phyloP scores from a whole-genome alignment of 1,140 invertebrate species.

The Zaprionus lachaisei region DNA sequence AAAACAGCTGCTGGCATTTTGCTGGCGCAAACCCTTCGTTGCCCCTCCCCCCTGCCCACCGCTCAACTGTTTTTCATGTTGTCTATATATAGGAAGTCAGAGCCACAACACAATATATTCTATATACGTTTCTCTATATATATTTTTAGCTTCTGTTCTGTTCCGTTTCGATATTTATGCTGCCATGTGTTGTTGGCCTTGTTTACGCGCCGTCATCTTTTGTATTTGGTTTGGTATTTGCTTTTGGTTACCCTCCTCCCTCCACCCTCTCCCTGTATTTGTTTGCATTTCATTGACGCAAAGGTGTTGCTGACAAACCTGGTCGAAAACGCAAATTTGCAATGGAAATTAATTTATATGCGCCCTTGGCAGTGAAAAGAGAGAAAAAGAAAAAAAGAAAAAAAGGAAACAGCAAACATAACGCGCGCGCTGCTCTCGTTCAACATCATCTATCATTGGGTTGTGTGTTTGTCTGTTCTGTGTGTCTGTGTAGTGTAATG shows the following conservation, averaged over 20 bases:
- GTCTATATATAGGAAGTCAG: constrained; percentile 62
- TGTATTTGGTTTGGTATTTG: constrained; percentile 44
- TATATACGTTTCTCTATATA: constrained; percentile 19
- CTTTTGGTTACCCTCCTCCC: constrained; percentile 28
- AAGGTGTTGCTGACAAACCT: constrained; percentile 53
- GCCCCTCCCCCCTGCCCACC: background rate
- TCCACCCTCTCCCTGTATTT: constrained; percentile 37
- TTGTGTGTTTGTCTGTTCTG: background rate
- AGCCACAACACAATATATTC: background rate
- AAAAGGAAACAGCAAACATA: background rate
- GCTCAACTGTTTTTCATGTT: constrained; percentile 15
- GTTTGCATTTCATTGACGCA: constrained; percentile 76
- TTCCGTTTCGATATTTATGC: constrained; percentile 58
- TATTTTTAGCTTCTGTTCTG: constrained; percentile 53
- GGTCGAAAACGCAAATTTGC: constrained; percentile 56
- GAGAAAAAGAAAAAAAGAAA: background rate
- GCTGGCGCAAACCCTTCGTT: constrained; percentile 21
- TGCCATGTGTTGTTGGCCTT: constrained; percentile 70
- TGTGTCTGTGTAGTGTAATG: constrained; percentile 17
- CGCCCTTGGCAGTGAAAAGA: constrained; percentile 30
- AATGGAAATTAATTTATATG: constrained; percentile 78
- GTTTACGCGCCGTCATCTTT: constrained; percentile 45
- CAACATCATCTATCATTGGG: constrained; percentile 38
- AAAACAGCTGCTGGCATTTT: constrained; percentile 74
- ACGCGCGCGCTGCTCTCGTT: background rate